These are phyloP conservation scores for Caenorhabditis sp. DNA, from an alignment of 2,888 invertebrate genomes.

Conservation along the genomic window DNA sequence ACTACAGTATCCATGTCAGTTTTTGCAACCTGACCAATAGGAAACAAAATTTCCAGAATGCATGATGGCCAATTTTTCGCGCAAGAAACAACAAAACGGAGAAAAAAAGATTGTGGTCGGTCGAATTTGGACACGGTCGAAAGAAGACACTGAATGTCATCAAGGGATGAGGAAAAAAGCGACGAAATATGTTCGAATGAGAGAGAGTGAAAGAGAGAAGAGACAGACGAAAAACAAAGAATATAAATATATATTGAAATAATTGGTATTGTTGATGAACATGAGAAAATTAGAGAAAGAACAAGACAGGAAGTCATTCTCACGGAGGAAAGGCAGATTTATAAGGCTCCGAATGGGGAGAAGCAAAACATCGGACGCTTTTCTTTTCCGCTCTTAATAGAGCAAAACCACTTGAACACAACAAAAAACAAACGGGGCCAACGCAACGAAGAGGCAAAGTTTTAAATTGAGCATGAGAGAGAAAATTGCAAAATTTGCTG, in stretches of 20 bases:
- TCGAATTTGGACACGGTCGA: slow-evolving; percentile 1
- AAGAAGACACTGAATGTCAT: slow-evolving; percentile 1
- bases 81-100: neutral
- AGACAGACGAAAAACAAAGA: neutral
- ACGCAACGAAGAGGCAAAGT: slow-evolving; percentile 11
- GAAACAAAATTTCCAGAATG: neutral
- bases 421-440: slow-evolving; percentile 3
- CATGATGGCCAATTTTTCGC: no score
- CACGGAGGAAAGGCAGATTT: neutral
- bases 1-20: no score
- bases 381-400: neutral
- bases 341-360: no score
- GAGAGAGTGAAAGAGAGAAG: no score
- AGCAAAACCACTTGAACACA: slow-evolving; percentile 14
- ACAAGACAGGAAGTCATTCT: neutral
- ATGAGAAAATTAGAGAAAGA: neutral
- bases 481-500: neutral
- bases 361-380: no score
- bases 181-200: neutral
- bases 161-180: neutral
- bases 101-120: neutral
- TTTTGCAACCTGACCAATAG: no score
- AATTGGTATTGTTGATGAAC: neutral
- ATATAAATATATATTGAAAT: neutral
- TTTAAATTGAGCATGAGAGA: slow-evolving; percentile 12